Evolutionary conservation across 2,888 invertebrate species (phyloP).

Genomic region (Cephus sareptanus): DNA sequence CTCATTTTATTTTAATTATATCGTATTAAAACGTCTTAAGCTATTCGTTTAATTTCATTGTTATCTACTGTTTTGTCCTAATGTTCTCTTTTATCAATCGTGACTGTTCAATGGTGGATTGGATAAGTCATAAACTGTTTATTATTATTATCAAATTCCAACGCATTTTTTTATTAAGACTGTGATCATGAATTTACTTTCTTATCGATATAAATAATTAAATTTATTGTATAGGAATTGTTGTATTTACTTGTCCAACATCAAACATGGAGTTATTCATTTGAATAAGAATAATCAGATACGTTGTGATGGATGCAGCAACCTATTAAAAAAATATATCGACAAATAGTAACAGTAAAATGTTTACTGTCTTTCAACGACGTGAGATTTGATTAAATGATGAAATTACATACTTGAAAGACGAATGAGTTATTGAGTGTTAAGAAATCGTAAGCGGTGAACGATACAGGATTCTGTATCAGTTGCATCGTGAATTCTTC

Average conservation of each 20-base stretch:
- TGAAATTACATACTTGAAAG: neutral
- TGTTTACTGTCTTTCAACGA: neutral
- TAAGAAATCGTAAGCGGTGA: neutral
- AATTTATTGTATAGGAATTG: neutral
- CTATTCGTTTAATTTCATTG: too few species aligned
- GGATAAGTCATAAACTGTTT: too few species aligned
- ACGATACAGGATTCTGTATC: neutral
- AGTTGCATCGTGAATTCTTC: slow-evolving; percentile 1
- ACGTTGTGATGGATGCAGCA: slow-evolving; percentile 10
- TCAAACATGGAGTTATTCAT: neutral
- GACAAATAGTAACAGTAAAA: neutral
- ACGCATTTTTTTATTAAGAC: neutral
- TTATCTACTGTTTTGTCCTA: too few species aligned
- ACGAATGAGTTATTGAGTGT: neutral
- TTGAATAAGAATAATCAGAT: slow-evolving; percentile 17
- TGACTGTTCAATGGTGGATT: too few species aligned
- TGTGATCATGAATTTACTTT: neutral
- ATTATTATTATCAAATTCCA: neutral
- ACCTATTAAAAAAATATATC: neutral
- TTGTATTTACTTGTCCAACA: neutral
- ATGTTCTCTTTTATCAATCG: too few species aligned
- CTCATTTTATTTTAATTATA: neutral
- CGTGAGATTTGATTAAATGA: neutral
- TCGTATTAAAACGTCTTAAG: too few species aligned
- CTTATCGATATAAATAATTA: neutral